Percentiles rank a stretch among this genome's conserved stretches.
phyloP scores from a whole-genome alignment of 2,888 invertebrate species.

The Drosophila nigricruria region DNA sequence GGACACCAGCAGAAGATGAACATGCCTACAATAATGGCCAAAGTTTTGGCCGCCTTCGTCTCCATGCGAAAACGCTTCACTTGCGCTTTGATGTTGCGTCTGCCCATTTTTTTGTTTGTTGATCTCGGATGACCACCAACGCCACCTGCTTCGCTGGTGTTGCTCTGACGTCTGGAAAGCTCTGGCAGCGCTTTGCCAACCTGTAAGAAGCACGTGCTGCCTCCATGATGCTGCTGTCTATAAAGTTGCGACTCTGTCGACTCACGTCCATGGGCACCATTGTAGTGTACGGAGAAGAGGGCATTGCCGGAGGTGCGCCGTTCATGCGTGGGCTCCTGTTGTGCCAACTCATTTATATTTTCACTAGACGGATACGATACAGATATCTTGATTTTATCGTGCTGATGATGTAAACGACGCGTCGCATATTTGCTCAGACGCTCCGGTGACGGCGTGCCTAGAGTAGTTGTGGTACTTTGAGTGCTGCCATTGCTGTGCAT shows the following conservation, averaged over 20 bases:
- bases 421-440: constrained; percentile 88
- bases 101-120: constrained; percentile 89
- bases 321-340: constrained; percentile 33
- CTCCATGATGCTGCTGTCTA: constrained; percentile 77
- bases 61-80: constrained; percentile 97
- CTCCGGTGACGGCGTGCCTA: constrained; percentile 89
- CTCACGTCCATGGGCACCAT: constrained; percentile 89
- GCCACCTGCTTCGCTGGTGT: constrained; percentile 70
- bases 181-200: constrained; percentile 86
- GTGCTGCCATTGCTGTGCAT: constrained; percentile 89
- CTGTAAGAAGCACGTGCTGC: constrained; percentile 87
- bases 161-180: constrained; percentile 83
- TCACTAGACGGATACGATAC: constrained; percentile 94
- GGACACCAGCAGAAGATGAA: constrained; percentile 99
- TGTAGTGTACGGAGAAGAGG: constrained; percentile 88
- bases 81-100: constrained; percentile 95
- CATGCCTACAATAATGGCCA: constrained; percentile 98
- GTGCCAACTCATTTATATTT: constrained; percentile 86
- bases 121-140: constrained; percentile 70
- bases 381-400: constrained; percentile 94
- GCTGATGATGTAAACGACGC: constrained; percentile 86
- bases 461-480: constrained; percentile 89
- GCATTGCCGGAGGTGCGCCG: constrained; percentile 84
- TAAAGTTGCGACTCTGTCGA: constrained; percentile 86
- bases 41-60: constrained; percentile 98